Evolutionary conservation across 2,113 vertebrate genomes (phyloP).

Genomic region (Pogonocichla stellata): DNA sequence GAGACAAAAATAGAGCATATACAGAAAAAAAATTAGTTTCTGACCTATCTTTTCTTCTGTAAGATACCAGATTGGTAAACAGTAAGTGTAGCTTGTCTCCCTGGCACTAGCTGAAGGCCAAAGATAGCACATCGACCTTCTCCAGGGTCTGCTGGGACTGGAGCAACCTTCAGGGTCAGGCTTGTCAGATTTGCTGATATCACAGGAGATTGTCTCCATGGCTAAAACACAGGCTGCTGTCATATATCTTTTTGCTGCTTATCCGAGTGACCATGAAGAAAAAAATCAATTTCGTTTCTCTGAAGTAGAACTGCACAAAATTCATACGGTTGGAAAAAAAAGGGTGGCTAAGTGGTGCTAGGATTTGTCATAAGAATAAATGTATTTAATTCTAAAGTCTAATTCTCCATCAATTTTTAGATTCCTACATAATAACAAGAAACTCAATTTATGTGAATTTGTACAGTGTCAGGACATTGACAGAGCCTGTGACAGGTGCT

Average conservation of each 20-base stretch:
- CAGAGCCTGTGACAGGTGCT: neutral
- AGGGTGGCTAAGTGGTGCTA: neutral
- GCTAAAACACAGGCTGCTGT: neutral
- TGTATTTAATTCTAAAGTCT: neutral
- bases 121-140: constrained; percentile 12
- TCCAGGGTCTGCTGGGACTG: constrained; percentile 23
- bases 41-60: constrained; percentile 1
- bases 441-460: neutral
- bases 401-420: neutral
- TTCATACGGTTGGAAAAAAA: neutral
- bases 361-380: neutral
- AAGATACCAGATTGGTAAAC: constrained; percentile 1
- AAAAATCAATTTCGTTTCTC: neutral
- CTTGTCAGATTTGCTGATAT: constrained; percentile 42
- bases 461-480: neutral
- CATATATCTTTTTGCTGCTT: neutral
- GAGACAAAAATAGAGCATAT: neutral
- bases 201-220: constrained; percentile 35
- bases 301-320: neutral
- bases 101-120: constrained; percentile 16
- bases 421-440: neutral
- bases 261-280: neutral
- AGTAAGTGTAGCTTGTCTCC: neutral
- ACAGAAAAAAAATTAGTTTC: neutral
- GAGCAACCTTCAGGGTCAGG: neutral